Percentiles rank a stretch among this genome's conserved stretches.
phyloP scores from a whole-genome alignment of 1,140 invertebrate genomes.

The Leptoteleia sp. region DNA sequence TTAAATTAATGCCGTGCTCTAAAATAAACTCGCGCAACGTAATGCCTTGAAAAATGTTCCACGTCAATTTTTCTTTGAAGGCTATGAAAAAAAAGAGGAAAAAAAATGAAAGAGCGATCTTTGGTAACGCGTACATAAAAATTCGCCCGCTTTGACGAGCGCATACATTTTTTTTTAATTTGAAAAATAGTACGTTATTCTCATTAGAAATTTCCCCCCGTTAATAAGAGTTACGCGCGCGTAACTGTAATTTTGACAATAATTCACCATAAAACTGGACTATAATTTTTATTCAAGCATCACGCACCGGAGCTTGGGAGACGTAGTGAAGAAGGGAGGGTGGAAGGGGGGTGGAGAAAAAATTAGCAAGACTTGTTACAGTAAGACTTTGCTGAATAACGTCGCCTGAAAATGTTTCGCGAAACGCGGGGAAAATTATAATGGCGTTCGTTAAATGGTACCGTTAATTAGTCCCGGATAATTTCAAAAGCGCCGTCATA shows the following conservation, averaged over 20 bases:
- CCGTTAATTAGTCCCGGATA: constrained; percentile 27
- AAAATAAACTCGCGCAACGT: too few species aligned
- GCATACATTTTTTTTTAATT: too few species aligned
- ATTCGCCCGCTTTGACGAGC: too few species aligned
- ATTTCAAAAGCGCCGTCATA: constrained; percentile 7
- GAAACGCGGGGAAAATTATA: constrained; percentile 15
- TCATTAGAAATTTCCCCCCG: constrained; percentile 2
- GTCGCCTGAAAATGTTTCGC: constrained; percentile 6
- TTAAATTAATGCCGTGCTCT: too few species aligned
- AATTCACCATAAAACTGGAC: constrained; percentile 3
- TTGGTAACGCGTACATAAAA: too few species aligned
- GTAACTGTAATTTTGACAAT: constrained; percentile 3
- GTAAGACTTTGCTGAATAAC: constrained; percentile 18
- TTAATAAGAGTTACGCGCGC: background rate
- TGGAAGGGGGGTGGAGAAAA: too few species aligned
- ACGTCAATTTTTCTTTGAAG: too few species aligned
- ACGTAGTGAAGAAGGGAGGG: too few species aligned
- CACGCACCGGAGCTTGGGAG: background rate
- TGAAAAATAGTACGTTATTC: too few species aligned
- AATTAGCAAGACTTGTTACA: constrained; percentile 4
- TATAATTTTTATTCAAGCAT: constrained; percentile 22
- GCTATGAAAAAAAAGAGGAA: too few species aligned
- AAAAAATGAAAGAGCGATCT: too few species aligned
- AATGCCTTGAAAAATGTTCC: too few species aligned
- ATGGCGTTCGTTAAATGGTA: constrained; percentile 9